phyloP scores from a whole-genome alignment of 2,113 vertebrate genomes.

The Dryoscopus gambensis region DNA sequence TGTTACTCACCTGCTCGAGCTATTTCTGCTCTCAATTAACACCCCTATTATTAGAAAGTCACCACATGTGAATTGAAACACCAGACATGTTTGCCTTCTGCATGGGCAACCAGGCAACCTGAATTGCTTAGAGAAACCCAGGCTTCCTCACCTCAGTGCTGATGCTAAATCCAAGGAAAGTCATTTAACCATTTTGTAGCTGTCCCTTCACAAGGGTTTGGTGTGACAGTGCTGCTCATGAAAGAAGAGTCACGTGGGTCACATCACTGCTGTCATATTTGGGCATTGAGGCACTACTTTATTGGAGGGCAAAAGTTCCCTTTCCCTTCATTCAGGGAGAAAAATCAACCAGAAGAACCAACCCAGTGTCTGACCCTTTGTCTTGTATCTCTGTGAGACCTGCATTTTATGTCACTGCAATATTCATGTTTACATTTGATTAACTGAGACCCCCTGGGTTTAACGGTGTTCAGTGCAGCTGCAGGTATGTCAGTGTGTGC shows the following conservation, averaged over 20 bases:
- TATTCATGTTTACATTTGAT: conserved; percentile 34
- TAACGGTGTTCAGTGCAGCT: neutral
- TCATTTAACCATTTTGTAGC: neutral
- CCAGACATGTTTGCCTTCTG: conserved; percentile 20
- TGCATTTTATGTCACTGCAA: neutral
- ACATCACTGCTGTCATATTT: neutral
- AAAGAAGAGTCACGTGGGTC: neutral
- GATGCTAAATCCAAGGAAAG: neutral
- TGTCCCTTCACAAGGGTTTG: neutral
- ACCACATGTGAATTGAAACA: neutral
- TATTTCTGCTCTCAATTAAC: conserved; percentile 1
- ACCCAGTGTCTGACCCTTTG: neutral
- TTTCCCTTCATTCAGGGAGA: neutral
- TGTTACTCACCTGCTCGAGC: neutral
- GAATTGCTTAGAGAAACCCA: neutral
- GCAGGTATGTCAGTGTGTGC: neutral
- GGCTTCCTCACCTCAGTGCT: neutral
- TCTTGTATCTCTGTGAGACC: neutral
- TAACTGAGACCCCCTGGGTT: neutral
- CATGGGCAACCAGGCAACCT: conserved; percentile 8
- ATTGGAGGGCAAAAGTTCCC: neutral
- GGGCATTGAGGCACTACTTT: neutral
- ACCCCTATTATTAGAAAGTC: conserved; percentile 16
- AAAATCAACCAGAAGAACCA: neutral
- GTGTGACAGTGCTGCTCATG: neutral